These are phyloP conservation scores for Corythornis madagascariensis DNA, from an alignment of 2,113 vertebrate species.

Conservation along the genomic window DNA sequence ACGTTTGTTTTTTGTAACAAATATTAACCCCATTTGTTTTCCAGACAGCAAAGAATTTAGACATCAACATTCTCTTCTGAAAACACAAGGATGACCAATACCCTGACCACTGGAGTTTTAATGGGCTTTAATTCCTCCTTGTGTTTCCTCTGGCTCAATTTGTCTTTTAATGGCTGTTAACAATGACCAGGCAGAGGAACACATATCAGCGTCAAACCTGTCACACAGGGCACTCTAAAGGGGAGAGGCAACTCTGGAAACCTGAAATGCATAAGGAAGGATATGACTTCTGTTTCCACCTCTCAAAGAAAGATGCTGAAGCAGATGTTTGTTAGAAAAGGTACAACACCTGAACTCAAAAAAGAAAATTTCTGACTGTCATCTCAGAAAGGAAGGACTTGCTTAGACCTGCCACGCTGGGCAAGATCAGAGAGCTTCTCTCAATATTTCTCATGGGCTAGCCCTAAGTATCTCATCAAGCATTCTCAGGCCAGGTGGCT, in stretches of 20 bases:
- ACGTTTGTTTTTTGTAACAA: not conserved
- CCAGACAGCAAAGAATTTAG: not conserved
- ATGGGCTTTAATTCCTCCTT: not conserved
- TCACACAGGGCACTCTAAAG: not conserved
- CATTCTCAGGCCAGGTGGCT: not conserved
- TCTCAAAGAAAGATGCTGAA: not conserved
- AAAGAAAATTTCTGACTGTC: not conserved
- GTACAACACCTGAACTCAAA: not conserved
- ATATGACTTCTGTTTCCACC: not conserved
- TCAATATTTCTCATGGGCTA: not conserved
- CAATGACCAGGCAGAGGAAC: not conserved
- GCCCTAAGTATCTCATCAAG: not conserved
- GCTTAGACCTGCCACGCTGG: not conserved
- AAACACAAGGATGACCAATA: not conserved
- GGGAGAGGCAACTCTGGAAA: not conserved
- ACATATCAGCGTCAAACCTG: not conserved
- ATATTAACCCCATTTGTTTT: not conserved
- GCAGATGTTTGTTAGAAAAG: not conserved
- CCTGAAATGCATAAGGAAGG: not conserved
- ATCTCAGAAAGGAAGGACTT: not conserved
- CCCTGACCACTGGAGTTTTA: not conserved
- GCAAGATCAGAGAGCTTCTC: not conserved
- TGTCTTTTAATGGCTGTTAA: not conserved
- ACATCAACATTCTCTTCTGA: not conserved
- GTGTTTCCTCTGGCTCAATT: not conserved